Conservation (phyloP, 2,113 vertebrate genomes). For the Calidris pygmaea region DNA sequence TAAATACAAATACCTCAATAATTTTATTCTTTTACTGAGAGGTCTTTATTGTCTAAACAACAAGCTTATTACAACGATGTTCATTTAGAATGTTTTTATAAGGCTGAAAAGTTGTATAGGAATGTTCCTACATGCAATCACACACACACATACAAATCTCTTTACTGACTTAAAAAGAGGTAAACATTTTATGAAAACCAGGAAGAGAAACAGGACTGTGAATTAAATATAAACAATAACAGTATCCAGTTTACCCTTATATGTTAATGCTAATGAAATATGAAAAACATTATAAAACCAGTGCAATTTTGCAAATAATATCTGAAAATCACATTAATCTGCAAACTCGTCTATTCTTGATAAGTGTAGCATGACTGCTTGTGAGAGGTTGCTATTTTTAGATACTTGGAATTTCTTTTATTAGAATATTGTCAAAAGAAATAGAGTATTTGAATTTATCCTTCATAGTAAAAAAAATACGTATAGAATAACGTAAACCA, state of each 20-base stretch:
- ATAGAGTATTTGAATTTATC: not conserved
- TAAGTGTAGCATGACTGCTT: not conserved
- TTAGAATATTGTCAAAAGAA: not conserved
- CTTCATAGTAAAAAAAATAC: not conserved
- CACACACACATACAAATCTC: not conserved
- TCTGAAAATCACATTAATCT: slow-evolving; percentile 1
- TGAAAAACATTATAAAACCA: not conserved
- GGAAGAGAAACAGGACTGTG: not conserved
- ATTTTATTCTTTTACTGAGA: not conserved
- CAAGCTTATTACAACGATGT: not conserved
- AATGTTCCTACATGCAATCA: not conserved
- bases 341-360: not conserved
- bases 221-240: not conserved
- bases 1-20: not conserved
- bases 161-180: not conserved
- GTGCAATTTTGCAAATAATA: not conserved
- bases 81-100: not conserved
- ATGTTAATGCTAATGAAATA: slow-evolving; percentile 25
- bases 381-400: not conserved
- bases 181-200: not conserved
- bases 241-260: not conserved
- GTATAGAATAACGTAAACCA: not conserved
- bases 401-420: not conserved
- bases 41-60: not conserved
- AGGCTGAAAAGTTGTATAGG: not conserved